A percentile compares a stretch with the other conserved stretches of the same genome.
Conservation (phyloP, 23 tunicate genomes). For the Trididemnum miniatum region DNA sequence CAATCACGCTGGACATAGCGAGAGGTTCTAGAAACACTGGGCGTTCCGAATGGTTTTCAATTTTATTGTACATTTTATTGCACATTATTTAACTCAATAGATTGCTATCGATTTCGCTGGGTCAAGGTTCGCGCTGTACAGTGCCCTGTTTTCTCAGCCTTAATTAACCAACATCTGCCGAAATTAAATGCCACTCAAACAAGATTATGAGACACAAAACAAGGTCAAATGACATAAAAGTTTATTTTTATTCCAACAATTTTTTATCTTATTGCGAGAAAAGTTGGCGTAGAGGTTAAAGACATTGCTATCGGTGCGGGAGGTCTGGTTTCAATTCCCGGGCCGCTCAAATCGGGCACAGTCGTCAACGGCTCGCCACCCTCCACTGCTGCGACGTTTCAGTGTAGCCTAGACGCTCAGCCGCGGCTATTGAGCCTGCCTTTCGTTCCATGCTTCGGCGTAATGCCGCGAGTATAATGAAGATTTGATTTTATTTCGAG, state of each 20-base stretch:
- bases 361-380: too few species aligned
- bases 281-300: not conserved
- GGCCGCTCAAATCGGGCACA: not conserved
- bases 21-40: not conserved
- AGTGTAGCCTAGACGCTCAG: too few species aligned
- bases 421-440: too few species aligned
- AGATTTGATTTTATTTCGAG: too few species aligned
- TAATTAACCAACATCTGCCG: conserved; percentile 35
- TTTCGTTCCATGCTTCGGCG: too few species aligned
- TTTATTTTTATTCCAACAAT: not conserved
- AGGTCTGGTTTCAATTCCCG: too few species aligned
- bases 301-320: too few species aligned
- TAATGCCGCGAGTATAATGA: too few species aligned
- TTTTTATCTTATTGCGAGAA: not conserved
- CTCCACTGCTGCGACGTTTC: too few species aligned
- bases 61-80: conserved; percentile 27
- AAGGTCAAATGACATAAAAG: not conserved
- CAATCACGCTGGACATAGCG: not conserved
- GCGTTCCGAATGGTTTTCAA: not conserved
- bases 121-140: conserved; percentile 10
- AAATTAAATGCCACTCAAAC: conserved; percentile 25
- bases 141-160: not conserved
- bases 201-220: not conserved
- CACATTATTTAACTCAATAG: conserved; percentile 12
- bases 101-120: conserved; percentile 10